Conservation (phyloP, 2,888 invertebrate species). For the Cancer borealis region DNA sequence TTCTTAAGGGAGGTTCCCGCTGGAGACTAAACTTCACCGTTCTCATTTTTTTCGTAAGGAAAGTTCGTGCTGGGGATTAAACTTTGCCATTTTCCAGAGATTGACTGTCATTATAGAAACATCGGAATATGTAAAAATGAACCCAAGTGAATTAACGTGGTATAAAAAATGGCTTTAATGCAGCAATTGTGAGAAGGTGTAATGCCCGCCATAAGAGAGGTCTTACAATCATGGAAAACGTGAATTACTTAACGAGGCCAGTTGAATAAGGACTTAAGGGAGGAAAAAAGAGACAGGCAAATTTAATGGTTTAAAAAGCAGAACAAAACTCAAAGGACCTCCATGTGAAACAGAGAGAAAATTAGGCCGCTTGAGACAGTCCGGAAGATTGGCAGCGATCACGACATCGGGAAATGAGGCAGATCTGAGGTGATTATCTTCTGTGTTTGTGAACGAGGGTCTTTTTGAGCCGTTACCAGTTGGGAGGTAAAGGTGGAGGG, state of each 20-base stretch:
- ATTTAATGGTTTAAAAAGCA: not conserved
- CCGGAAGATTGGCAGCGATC: constrained; percentile 39
- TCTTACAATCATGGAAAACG: not conserved
- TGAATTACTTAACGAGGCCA: not conserved
- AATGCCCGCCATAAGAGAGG: not conserved
- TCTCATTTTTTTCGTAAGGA: not conserved
- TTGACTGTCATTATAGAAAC: constrained; percentile 43
- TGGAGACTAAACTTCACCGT: not conserved
- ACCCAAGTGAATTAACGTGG: constrained; percentile 8
- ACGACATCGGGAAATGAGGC: constrained; percentile 25
- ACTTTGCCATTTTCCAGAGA: constrained; percentile 41
- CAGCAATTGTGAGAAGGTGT: not conserved
- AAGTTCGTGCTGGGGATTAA: constrained; percentile 30
- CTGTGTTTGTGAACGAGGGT: constrained; percentile 14
- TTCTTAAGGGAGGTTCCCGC: not conserved
- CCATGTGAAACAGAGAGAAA: constrained; percentile 7
- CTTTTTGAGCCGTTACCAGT: not conserved
- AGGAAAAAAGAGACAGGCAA: not conserved
- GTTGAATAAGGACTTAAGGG: not conserved
- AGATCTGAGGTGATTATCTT: constrained; percentile 18
- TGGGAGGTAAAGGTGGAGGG: not conserved
- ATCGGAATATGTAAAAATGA: constrained; percentile 24
- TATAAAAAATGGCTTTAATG: not conserved
- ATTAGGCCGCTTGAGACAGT: constrained; percentile 36
- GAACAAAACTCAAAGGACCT: constrained; percentile 15